Conservation (phyloP, 2,797 vertebrate species). For the Anabas testudineus region DNA sequence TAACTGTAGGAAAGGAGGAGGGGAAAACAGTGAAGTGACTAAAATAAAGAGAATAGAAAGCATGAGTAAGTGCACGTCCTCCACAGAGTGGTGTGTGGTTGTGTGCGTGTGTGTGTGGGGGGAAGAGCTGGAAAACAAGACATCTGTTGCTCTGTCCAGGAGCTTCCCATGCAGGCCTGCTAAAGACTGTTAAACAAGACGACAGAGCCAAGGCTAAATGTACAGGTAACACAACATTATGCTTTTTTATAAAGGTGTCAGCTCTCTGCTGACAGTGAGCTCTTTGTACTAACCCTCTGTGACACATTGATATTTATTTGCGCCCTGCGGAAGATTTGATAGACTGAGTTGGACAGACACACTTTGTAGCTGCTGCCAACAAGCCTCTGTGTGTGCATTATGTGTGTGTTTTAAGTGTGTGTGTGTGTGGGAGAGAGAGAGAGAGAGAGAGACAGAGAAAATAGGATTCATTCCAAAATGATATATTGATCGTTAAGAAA, state of each 20-base stretch:
- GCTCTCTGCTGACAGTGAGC: slow-evolving; percentile 3
- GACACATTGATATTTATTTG: slow-evolving; percentile 19
- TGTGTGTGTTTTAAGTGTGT: background rate
- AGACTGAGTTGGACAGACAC: slow-evolving; percentile 6
- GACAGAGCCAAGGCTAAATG: slow-evolving; percentile 8
- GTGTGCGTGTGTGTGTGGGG: slow-evolving; percentile 19
- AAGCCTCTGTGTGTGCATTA: background rate
- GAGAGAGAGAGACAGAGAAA: background rate
- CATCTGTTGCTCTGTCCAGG: slow-evolving; percentile 34
- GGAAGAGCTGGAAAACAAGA: slow-evolving; percentile 34
- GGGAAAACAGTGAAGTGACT: slow-evolving; percentile 5
- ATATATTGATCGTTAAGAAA: background rate
- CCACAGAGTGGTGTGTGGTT: slow-evolving; percentile 6
- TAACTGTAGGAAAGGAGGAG: background rate
- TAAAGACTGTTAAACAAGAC: slow-evolving; percentile 18
- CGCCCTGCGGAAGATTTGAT: slow-evolving; percentile 8
- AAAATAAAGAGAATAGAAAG: slow-evolving; percentile 24
- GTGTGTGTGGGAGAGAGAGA: background rate
- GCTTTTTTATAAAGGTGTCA: slow-evolving; percentile 11
- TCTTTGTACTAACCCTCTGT: slow-evolving; percentile 1
- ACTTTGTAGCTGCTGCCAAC: slow-evolving; percentile 20
- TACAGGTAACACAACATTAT: slow-evolving; percentile 12
- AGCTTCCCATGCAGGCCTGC: background rate
- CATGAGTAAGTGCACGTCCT: slow-evolving; percentile 25
- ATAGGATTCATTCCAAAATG: slow-evolving; percentile 4